A percentile compares a stretch with the other conserved stretches of the same genome.
Evolutionary conservation across 2,797 vertebrate species (phyloP).

Genomic region (Coendou prehensilis): DNA sequence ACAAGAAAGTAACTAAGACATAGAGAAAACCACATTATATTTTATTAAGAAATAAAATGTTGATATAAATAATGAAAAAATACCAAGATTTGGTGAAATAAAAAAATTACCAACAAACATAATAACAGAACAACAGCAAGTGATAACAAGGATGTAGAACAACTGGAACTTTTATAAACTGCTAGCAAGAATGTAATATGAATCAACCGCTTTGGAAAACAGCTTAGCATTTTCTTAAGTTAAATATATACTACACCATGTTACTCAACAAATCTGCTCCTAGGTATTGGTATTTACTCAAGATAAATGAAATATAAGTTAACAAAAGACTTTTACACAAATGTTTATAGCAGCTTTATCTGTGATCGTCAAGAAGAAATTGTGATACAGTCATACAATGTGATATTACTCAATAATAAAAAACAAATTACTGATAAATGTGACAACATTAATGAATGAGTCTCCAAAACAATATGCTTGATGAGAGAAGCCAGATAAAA

Average conservation of each 20-base stretch:
- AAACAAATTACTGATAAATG: background rate
- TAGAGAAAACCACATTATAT: background rate
- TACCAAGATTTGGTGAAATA: background rate
- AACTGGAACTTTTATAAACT: background rate
- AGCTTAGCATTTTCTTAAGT: background rate
- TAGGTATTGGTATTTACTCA: background rate
- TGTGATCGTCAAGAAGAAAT: background rate
- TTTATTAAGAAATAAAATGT: background rate
- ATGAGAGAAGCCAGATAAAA: background rate
- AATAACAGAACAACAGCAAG: background rate
- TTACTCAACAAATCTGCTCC: background rate
- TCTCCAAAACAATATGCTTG: background rate
- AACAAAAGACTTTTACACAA: background rate
- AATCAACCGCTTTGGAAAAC: background rate
- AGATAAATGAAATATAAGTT: constrained; percentile 15
- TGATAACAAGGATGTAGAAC: background rate
- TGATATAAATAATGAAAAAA: constrained; percentile 23
- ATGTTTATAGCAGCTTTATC: background rate
- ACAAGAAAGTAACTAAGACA: no score
- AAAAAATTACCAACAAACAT: background rate
- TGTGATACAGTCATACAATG: background rate
- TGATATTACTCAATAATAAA: background rate
- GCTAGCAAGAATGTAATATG: background rate
- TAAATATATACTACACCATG: background rate
- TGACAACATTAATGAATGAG: background rate